Evolutionary conservation across 2,113 vertebrate species (phyloP), one percentile per base, ranked within the genome.

Genomic region (Corapipo altera): DNA sequence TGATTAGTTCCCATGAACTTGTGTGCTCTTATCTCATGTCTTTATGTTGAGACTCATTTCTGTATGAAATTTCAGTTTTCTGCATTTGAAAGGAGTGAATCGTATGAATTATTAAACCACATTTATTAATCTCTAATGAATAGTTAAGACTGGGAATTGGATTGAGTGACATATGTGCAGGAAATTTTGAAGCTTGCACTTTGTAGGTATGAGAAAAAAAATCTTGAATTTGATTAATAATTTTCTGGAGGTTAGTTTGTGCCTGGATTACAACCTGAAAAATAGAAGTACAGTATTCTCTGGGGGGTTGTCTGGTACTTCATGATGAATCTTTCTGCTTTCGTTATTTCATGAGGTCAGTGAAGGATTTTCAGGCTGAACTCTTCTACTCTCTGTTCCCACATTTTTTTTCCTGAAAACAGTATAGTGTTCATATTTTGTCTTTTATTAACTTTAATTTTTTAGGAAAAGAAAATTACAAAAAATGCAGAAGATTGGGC

Each of bases 31-130:
- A 33, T 39, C 65, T 88, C 18, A 28, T 28, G 20, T 46, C 70
- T 79, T 82, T 44, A 66, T 10, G 41, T 12, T 74, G 9, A 83
- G 48, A 58, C 51, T 71, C 1, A 85, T 88, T 94, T 89, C 62
- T 86, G 11, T 49, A 65, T 91, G 85, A 70, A 73, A 57, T 70
- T 83, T 91, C 61, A 46, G 20, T 54, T 85, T 91, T 64, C 26
- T 85, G 52, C 48, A 43, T 67, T 72, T 93, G 73, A 83, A 94
- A 93, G 41, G 32, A 70, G 33, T 39, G 39, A 89, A 49, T 46
- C 55, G 4, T 91, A 85, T 96, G 74, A 91, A 94, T 96, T 87
- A 93, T 85, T 94, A 77, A 87, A 88, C 23, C 30, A 43, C 51
- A 78, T 79, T 77, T 70, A 84, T 89, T 80, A 93, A 73, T 30